Evolutionary conservation across 64 coral and sea anemone genomes (phyloP), one percentile per base, ranked within the genome.

Genomic region (Trachythela sp.): DNA sequence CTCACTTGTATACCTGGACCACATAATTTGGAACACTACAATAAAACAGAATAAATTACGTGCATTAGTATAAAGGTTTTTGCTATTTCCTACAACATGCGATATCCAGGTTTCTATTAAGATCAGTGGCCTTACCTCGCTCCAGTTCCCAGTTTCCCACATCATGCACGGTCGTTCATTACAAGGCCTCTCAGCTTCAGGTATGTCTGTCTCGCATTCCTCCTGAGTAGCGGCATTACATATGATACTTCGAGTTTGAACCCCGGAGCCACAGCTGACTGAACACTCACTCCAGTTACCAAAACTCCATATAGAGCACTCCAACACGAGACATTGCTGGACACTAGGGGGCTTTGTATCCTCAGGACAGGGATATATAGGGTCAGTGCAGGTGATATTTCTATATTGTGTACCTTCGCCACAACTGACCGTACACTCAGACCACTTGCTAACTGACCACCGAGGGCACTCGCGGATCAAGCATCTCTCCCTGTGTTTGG

Each of bases 221-320:
- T 35, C 31, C 33, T 35, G 75, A 80, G 37, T 80, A 38, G 2
- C 37, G 15, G 75, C 75, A 80, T 80, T 80, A 38, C 75, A 80
- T 18, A 37, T 39, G 15, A 80, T 4, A 35, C 33, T 80, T 39
- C 75, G 30, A 15, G 75, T 80, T 39, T 36, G 75, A 0, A 80
- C 38, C 13, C 75, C 75, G 10, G 32, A 20, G 13, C 75, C 75
- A 29, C 75, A 80, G 9, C 15, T 80, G 33, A 80, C 75, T 15
- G 75, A 80, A 38, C 75, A 80, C 9, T 30, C 4, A 39, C 75
- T 80, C 75, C 75, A 80, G 37, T 80, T 80, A 6, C 75, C 30
- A 35, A 80, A 39, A 17, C 37, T 80, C 75, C 75, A 80, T 39
- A 35, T 80, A 34, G 75, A 80, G 75, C 75, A 80, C 37, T 37